Evolutionary conservation across 1,140 invertebrate genomes (phyloP).

Genomic region (Brachionus angularis): DNA sequence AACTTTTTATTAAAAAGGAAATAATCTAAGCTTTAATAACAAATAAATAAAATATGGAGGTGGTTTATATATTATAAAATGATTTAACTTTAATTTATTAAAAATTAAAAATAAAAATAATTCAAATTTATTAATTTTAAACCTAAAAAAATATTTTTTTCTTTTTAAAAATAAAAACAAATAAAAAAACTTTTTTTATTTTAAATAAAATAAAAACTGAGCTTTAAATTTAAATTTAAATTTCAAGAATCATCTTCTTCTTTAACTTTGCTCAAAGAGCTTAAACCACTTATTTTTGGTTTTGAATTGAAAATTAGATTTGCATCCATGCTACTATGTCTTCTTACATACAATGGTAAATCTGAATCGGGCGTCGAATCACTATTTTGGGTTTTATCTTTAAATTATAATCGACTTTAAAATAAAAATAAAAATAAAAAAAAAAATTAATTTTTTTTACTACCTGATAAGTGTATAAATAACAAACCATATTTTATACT

Average conservation of each 20-base stretch:
- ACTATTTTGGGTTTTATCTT: background rate
- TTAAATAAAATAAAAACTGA: too few species aligned
- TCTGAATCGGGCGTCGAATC: slow-evolving; percentile 8
- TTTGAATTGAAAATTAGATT: slow-evolving; percentile 16
- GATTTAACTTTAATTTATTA: too few species aligned
- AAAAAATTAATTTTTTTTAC: background rate
- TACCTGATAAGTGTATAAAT: slow-evolving; percentile 41
- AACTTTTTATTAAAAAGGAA: too few species aligned
- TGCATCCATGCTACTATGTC: slow-evolving; percentile 40
- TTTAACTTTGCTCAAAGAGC: slow-evolving; percentile 26
- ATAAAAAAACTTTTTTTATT: too few species aligned
- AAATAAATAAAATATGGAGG: too few species aligned
- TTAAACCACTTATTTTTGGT: slow-evolving; percentile 6
- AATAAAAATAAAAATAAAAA: background rate
- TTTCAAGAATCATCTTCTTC: slow-evolving; percentile 26
- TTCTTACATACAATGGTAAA: slow-evolving; percentile 40
- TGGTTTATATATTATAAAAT: too few species aligned
- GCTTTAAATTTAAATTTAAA: slow-evolving; percentile 20
- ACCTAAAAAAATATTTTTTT: too few species aligned
- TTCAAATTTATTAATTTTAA: too few species aligned
- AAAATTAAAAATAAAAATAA: too few species aligned
- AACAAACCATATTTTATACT: slow-evolving; percentile 31
- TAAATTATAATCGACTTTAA: too few species aligned
- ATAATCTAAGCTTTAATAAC: too few species aligned
- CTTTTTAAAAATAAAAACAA: too few species aligned